Conservation (phyloP, 1,140 invertebrate genomes). For the Hyles vespertilio region DNA sequence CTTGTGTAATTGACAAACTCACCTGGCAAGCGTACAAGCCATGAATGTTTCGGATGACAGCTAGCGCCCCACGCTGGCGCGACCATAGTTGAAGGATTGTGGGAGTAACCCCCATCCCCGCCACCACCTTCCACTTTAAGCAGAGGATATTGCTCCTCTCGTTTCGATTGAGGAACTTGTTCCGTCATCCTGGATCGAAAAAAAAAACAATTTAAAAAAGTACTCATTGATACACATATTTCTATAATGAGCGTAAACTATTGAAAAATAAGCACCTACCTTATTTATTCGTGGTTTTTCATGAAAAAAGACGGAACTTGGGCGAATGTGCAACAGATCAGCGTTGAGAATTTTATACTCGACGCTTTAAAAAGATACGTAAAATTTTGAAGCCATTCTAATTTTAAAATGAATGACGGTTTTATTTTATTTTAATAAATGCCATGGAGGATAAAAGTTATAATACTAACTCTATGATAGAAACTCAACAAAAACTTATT, state of each 20-base stretch:
- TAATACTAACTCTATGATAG: too few relatives aligned
- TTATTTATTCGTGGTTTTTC: too few relatives aligned
- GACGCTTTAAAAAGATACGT: slow-evolving; percentile 14
- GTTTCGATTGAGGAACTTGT: slow-evolving; percentile 27
- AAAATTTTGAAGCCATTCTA: slow-evolving; percentile 35
- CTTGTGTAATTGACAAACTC: slow-evolving; percentile 1
- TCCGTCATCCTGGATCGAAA: slow-evolving; percentile 27
- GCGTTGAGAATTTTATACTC: too few relatives aligned
- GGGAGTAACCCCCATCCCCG: slow-evolving; percentile 23
- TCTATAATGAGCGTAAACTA: too few relatives aligned
- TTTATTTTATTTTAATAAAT: too few relatives aligned
- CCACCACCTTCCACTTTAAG: slow-evolving; percentile 42
- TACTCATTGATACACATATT: too few relatives aligned
- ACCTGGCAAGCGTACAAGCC: slow-evolving; percentile 53
- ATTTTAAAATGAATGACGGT: slow-evolving; percentile 26
- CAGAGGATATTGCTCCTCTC: slow-evolving; percentile 48
- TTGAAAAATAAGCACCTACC: too few relatives aligned
- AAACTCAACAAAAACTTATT: too few relatives aligned
- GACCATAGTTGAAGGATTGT: slow-evolving; percentile 12
- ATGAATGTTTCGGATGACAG: slow-evolving; percentile 40
- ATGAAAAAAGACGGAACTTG: too few relatives aligned
- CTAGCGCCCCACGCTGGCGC: slow-evolving; percentile 34
- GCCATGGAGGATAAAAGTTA: too few relatives aligned
- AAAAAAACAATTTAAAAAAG: neutral
- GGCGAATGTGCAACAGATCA: too few relatives aligned